These are phyloP conservation scores for Botia almorhae DNA, from an alignment of 2,797 vertebrate genomes.

Conservation along the genomic window DNA sequence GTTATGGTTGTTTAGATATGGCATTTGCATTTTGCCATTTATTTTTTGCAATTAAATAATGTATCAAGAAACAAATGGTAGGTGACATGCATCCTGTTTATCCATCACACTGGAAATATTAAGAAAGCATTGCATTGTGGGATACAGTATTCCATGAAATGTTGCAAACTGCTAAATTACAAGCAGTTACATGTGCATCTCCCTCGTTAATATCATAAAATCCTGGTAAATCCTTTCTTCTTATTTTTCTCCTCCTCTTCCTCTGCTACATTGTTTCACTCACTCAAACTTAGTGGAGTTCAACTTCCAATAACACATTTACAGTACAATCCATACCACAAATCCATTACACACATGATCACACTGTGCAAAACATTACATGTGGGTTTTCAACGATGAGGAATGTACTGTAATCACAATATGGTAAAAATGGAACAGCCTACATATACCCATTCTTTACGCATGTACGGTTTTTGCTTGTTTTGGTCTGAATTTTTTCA, in stretches of 20 bases:
- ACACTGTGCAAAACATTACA: background rate
- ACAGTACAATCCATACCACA: too few relatives aligned
- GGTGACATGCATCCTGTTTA: too few relatives aligned
- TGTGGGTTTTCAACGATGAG: constrained; percentile 1
- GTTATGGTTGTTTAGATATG: too few relatives aligned
- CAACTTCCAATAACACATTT: constrained; percentile 21
- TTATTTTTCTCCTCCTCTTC: constrained; percentile 42
- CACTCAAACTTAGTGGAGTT: constrained; percentile 32
- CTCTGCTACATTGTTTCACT: constrained; percentile 31
- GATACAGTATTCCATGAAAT: background rate
- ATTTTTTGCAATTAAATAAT: too few relatives aligned
- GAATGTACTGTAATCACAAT: background rate
- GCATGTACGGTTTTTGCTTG: constrained; percentile 23
- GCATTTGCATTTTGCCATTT: too few relatives aligned
- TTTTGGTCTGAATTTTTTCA: constrained; percentile 18
- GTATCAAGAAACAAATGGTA: too few relatives aligned
- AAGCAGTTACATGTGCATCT: constrained; percentile 11
- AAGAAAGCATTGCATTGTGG: too few relatives aligned
- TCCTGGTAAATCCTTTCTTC: too few relatives aligned
- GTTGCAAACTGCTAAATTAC: too few relatives aligned
- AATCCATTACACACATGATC: background rate
- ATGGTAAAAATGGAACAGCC: constrained; percentile 23
- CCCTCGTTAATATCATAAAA: constrained; percentile 36
- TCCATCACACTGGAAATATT: too few relatives aligned
- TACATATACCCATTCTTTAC: constrained; percentile 39